phyloP scores from a whole-genome alignment of 2,888 invertebrate genomes.

The Dichetophora obliterata region DNA sequence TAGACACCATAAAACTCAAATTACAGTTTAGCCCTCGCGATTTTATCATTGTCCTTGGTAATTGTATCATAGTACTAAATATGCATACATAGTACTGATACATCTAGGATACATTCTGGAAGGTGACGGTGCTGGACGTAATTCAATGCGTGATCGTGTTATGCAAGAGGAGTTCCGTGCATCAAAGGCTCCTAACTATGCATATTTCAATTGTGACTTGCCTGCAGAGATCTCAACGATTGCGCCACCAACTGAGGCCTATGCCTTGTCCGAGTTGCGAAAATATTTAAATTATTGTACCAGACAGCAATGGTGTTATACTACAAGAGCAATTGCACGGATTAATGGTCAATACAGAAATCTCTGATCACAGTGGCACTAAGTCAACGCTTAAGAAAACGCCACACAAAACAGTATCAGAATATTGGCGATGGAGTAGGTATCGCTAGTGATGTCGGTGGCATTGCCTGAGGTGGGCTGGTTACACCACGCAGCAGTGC shows the following conservation, averaged over 20 bases:
- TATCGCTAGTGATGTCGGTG: slow-evolving; percentile 44
- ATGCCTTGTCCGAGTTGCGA: slow-evolving; percentile 83
- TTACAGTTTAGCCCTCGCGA: no score
- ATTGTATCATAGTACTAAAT: no score
- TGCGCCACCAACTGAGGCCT: slow-evolving; percentile 91
- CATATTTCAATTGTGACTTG: slow-evolving; percentile 90
- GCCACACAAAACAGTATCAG: slow-evolving; percentile 48
- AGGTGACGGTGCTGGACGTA: slow-evolving; percentile 93
- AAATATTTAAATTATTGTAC: slow-evolving; percentile 75
- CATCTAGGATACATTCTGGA: slow-evolving; percentile 96
- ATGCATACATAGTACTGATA: no score
- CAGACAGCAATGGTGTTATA: slow-evolving; percentile 82
- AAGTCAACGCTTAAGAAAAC: slow-evolving; percentile 59
- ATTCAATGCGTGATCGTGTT: slow-evolving; percentile 93
- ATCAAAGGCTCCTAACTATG: slow-evolving; percentile 92
- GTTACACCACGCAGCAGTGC: slow-evolving; percentile 33
- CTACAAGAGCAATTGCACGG: slow-evolving; percentile 88
- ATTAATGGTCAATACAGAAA: slow-evolving; percentile 71
- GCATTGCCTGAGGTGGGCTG: slow-evolving; percentile 39
- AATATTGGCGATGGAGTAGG: slow-evolving; percentile 37
- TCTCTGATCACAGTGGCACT: slow-evolving; percentile 60
- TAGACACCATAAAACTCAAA: no score
- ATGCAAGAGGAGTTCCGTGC: slow-evolving; percentile 95
- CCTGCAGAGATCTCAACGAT: slow-evolving; percentile 94
- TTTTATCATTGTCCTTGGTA: no score